Evolutionary conservation across 2,797 vertebrate species (phyloP).

Genomic region (Xenops minutus): DNA sequence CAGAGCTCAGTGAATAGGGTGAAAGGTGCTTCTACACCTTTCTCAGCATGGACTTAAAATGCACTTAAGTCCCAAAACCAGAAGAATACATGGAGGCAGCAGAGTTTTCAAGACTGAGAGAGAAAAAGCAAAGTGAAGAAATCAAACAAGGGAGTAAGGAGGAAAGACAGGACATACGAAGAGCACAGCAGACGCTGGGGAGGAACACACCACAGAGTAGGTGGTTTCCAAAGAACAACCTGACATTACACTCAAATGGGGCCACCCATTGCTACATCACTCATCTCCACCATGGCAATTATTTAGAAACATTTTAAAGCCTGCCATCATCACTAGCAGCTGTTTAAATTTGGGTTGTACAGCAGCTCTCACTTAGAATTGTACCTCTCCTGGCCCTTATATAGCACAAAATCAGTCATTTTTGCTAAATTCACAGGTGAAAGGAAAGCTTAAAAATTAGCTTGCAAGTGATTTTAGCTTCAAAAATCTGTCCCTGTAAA

Average conservation of each 20-base stretch:
- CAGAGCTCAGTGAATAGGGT: neutral
- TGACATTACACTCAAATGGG: neutral
- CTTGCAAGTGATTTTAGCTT: neutral
- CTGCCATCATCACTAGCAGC: neutral
- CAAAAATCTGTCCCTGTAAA: neutral
- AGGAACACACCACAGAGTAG: neutral
- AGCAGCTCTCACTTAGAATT: neutral
- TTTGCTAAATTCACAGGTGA: neutral
- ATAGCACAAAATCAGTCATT: neutral
- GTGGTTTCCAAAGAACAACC: neutral
- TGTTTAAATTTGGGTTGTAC: neutral
- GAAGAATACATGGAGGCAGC: neutral
- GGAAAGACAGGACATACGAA: neutral
- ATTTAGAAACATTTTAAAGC: neutral
- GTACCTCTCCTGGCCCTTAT: neutral
- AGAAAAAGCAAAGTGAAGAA: neutral
- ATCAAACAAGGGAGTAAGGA: neutral
- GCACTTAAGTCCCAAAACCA: fast-evolving
- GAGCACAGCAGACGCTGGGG: neutral
- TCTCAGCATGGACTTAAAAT: neutral
- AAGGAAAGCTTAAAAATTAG: neutral
- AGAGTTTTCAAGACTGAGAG: neutral
- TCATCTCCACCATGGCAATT: neutral
- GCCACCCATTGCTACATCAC: neutral
- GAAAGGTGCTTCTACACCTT: neutral